Evolutionary conservation across 2,113 vertebrate genomes (phyloP).

Genomic region (Sterna hirundo): DNA sequence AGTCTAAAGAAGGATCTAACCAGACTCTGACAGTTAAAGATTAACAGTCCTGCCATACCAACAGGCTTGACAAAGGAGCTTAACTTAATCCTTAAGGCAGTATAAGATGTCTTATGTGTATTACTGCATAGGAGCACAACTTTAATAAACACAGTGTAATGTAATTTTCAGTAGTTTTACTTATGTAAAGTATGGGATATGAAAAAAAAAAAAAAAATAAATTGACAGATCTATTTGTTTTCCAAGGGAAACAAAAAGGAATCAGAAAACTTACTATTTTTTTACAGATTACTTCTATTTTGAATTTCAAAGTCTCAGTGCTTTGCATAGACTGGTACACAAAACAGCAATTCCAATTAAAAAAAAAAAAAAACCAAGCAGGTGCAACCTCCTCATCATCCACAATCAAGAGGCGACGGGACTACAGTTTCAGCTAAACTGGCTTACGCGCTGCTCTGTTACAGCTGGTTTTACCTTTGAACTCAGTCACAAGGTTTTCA

Average conservation of each 20-base stretch:
- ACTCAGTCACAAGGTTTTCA: slow-evolving; percentile 14
- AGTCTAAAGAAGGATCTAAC: slow-evolving; percentile 37
- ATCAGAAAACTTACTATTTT: not conserved
- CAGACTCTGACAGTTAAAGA: slow-evolving; percentile 55
- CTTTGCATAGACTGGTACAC: not conserved
- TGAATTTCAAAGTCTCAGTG: not conserved
- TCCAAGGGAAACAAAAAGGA: not conserved
- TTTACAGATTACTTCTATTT: not conserved
- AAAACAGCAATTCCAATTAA: not conserved
- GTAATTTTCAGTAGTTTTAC: slow-evolving; percentile 34
- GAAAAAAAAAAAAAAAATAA: not conserved
- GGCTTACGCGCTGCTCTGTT: not conserved
- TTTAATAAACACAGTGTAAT: slow-evolving; percentile 58
- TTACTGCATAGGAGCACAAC: slow-evolving; percentile 13
- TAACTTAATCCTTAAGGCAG: slow-evolving; percentile 59
- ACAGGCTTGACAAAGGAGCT: slow-evolving; percentile 59
- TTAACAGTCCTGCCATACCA: slow-evolving; percentile 42
- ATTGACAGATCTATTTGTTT: slow-evolving; percentile 35
- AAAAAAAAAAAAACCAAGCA: not conserved
- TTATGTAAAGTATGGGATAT: slow-evolving; percentile 3
- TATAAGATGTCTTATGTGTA: slow-evolving; percentile 34
- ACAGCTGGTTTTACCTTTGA: not conserved
- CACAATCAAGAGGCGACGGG: not conserved
- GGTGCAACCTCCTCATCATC: not conserved
- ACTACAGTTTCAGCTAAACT: not conserved